Evolutionary conservation across 2,113 vertebrate species (phyloP), one percentile per base, ranked within the genome.

Genomic region (Sinocyclocheilus grahami): DNA sequence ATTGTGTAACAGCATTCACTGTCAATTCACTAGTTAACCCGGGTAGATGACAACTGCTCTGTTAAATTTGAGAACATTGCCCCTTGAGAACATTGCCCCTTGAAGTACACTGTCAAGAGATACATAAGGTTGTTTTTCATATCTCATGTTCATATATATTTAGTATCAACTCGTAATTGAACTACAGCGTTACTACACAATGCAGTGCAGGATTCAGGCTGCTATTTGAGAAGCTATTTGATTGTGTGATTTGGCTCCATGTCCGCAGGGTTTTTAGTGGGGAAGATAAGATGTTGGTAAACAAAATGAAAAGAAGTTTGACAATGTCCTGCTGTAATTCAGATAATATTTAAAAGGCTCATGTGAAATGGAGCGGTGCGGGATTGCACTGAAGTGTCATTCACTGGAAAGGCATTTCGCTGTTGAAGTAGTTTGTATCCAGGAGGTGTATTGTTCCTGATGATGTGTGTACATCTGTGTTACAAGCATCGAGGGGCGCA

Each of bases 371-470:
- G 7, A 81, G 79, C 60, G 4, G n/a, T 18, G 79, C 60, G 12
- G 60, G 13, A 48, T 67, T 65, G 39, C 79, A 81, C 22, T 81
- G 37, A 67, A 81, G 60, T 81, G 79, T 67, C 39, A 48, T 81
- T 81, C 60, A 48, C 13, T 81, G 7, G 60, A 65, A 81, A 81
- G 16, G 7, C 60, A 42, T 65, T 81, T 27, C 0, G 14, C 33
- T 33, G 4, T 62, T 80, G 33, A 67, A 48, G 27, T 78, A 55
- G 1, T 18, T 55, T 33, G 48, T 55, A 16, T 53, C 76, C 76
- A 10, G 27, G 18, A 53, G 75, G 76, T 55, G 48, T 30, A 9
- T n/a, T 60, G 76, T 55, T 55, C 3, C 4, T 78, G 51, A 77
- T 51, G 55, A 20, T 39, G 27, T 80, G 37, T 7, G 33, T 78